phyloP scores from a whole-genome alignment of 2,113 vertebrate species.

The Scomber japonicus region DNA sequence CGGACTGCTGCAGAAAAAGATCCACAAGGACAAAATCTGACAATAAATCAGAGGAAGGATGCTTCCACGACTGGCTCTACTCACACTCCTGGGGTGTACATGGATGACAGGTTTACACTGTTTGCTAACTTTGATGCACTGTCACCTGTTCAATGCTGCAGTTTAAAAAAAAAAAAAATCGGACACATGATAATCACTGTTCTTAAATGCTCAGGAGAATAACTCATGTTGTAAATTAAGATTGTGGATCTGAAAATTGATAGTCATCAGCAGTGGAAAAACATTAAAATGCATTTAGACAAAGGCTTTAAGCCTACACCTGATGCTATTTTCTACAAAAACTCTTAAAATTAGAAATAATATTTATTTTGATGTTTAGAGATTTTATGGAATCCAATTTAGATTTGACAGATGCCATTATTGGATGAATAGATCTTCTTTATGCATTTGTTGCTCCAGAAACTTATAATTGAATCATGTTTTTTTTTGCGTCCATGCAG shows the following conservation, averaged over 20 bases:
- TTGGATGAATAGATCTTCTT: too few relatives aligned
- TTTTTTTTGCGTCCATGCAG: too few relatives aligned
- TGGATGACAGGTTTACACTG: slow-evolving; percentile 66
- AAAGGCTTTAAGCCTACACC: too few relatives aligned
- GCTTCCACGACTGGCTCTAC: slow-evolving; percentile 51
- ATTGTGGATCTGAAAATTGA: background rate
- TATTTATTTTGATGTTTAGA: too few relatives aligned
- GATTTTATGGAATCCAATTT: too few relatives aligned
- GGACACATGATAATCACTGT: background rate
- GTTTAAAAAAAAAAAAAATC: background rate
- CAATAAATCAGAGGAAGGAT: slow-evolving; percentile 46
- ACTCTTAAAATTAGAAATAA: too few relatives aligned
- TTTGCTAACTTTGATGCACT: background rate
- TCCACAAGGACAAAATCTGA: background rate
- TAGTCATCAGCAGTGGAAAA: background rate
- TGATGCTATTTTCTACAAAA: too few relatives aligned
- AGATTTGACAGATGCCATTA: too few relatives aligned
- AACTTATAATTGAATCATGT: too few relatives aligned
- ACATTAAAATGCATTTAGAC: background rate
- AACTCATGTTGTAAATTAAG: background rate
- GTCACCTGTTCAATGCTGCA: background rate
- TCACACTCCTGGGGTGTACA: slow-evolving; percentile 53
- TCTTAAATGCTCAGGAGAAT: background rate
- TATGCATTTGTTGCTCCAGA: too few relatives aligned
- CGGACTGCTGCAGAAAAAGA: slow-evolving; percentile 5